Conservation (phyloP, 2,888 invertebrate species). For the Priocnemis perturbator region DNA sequence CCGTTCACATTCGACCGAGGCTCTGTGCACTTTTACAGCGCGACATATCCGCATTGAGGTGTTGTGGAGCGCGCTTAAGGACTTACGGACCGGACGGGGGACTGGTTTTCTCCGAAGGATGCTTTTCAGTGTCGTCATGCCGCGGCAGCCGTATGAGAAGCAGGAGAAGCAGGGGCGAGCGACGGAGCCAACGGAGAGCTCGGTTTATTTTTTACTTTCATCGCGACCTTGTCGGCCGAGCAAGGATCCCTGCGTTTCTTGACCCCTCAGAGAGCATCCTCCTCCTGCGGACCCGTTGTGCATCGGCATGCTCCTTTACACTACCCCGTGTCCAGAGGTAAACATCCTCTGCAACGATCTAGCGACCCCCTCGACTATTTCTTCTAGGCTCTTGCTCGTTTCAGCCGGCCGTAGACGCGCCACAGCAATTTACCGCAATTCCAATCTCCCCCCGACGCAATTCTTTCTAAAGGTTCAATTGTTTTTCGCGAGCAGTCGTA, state of each 20-base stretch:
- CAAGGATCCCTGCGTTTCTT: conserved; percentile 71
- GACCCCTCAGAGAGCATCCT: conserved; percentile 58
- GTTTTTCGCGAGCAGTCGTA: no score
- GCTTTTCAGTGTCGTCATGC: conserved; percentile 55
- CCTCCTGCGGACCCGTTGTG: conserved; percentile 33
- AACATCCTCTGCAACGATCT: conserved; percentile 45
- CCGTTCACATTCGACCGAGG: no score
- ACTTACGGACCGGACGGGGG: conserved; percentile 48
- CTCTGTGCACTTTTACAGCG: conserved; percentile 9
- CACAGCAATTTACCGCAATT: neutral
- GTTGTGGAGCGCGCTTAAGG: conserved; percentile 42
- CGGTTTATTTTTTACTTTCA: conserved; percentile 66
- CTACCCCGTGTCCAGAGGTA: conserved; percentile 43
- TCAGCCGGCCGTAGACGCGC: neutral
- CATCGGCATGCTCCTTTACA: conserved; percentile 33
- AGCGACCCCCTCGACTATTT: conserved; percentile 1
- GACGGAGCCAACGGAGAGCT: conserved; percentile 33
- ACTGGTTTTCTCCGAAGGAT: conserved; percentile 67
- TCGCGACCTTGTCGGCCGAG: conserved; percentile 68
- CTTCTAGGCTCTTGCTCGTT: neutral
- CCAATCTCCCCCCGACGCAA: no score
- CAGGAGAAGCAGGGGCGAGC: no score
- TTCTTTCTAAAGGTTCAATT: no score
- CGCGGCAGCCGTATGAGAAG: conserved; percentile 1
- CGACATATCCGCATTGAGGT: conserved; percentile 22